Evolutionary conservation across 2,797 vertebrate genomes (phyloP).

Genomic region (Siniperca obscura): DNA sequence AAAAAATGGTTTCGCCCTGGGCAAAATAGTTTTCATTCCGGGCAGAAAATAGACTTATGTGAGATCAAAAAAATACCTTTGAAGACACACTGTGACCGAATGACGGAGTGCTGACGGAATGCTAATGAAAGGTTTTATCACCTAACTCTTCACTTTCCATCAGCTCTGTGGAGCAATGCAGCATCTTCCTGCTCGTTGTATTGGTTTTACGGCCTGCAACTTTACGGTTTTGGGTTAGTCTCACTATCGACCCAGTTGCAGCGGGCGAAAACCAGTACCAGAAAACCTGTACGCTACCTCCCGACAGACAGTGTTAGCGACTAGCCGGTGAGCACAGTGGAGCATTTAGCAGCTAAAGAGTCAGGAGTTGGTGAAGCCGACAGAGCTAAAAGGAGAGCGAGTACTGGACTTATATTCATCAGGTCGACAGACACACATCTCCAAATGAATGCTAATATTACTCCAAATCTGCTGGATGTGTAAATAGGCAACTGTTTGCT

Average conservation of each 20-base stretch:
- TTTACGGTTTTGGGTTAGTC: background rate
- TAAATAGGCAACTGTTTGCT: background rate
- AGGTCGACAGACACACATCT: background rate
- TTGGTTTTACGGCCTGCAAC: background rate
- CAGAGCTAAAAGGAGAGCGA: background rate
- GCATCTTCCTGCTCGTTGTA: background rate
- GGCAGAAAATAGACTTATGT: background rate
- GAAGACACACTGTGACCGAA: background rate
- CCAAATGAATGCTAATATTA: background rate
- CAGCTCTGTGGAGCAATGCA: background rate
- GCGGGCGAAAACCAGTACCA: background rate
- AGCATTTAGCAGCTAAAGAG: background rate
- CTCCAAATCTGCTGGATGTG: background rate
- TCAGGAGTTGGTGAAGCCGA: background rate
- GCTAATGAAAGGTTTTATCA: conserved; percentile 1
- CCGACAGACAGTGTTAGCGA: too few relatives aligned
- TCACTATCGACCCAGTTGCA: background rate
- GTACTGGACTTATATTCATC: background rate
- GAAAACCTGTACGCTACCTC: background rate
- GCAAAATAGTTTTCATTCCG: conserved; percentile 3
- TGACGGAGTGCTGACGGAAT: background rate
- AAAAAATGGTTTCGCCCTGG: background rate
- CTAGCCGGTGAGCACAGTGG: background rate
- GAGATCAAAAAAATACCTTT: background rate
- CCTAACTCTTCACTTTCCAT: background rate